Evolutionary conservation across 2,797 vertebrate species (phyloP).

Genomic region (Falco peregrinus): DNA sequence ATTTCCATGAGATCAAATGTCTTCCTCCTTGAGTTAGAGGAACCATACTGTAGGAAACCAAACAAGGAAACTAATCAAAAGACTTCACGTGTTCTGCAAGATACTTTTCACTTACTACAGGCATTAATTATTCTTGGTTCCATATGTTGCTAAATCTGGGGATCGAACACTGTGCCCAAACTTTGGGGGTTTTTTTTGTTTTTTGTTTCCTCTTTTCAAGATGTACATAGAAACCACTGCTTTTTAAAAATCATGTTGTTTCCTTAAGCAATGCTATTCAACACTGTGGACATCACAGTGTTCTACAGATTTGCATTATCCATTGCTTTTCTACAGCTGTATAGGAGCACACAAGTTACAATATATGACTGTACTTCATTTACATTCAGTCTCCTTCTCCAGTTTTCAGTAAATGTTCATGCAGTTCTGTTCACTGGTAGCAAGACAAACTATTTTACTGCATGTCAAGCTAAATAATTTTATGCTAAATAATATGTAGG

Average conservation of each 20-base stretch:
- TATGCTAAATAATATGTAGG: not conserved
- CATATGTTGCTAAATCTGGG: not conserved
- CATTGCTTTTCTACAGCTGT: not conserved
- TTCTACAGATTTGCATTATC: not conserved
- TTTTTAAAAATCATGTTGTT: not conserved
- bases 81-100: not conserved
- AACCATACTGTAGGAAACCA: not conserved
- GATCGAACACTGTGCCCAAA: not conserved
- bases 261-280: not conserved
- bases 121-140: not conserved
- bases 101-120: accelerated
- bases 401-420: not conserved
- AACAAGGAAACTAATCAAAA: not conserved
- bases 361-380: not conserved
- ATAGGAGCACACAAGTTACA: not conserved
- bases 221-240: not conserved
- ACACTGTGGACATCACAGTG: not conserved
- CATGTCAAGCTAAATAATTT: not conserved
- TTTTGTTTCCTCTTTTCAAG: not conserved
- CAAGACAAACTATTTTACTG: not conserved
- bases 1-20: not conserved
- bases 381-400: not conserved
- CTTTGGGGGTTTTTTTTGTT: not conserved
- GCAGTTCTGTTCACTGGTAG: not conserved
- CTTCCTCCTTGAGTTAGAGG: not conserved